phyloP scores from a whole-genome alignment of 2,113 vertebrate genomes.

The Neotragus pygmaeus region DNA sequence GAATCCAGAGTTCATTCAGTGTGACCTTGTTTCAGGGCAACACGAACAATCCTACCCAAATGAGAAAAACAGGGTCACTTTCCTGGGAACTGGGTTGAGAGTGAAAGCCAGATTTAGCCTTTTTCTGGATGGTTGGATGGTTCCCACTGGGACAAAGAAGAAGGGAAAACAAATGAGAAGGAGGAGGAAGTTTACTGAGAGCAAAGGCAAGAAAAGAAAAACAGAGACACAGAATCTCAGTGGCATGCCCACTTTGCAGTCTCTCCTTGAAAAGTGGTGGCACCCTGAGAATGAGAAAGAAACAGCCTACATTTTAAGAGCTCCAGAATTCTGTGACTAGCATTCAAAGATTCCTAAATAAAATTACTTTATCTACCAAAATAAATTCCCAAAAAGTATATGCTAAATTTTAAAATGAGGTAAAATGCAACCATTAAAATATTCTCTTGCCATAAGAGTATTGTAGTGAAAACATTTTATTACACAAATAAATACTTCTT shows the following conservation, averaged over 20 bases:
- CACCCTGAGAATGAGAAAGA: background rate
- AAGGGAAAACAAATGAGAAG: constrained; percentile 5
- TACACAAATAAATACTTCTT: background rate
- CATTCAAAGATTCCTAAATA: background rate
- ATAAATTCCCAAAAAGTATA: background rate
- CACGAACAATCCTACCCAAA: background rate
- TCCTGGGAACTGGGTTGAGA: constrained; percentile 7
- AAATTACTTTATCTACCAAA: background rate
- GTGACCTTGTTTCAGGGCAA: background rate
- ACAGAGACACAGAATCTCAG: background rate
- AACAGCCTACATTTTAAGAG: background rate
- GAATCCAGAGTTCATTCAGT: background rate
- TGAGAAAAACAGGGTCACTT: constrained; percentile 36
- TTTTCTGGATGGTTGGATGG: background rate
- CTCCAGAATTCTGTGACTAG: background rate
- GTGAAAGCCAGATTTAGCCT: constrained; percentile 25
- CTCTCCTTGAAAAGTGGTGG: background rate
- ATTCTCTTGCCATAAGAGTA: background rate
- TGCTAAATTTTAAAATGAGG: background rate
- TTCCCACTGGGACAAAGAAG: background rate
- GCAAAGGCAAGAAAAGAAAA: background rate
- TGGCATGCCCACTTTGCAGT: background rate
- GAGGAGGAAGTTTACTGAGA: background rate
- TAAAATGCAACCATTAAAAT: background rate
- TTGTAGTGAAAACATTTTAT: background rate